These are phyloP conservation scores for Drosophila fuyamai DNA, from an alignment of 1,140 invertebrate genomes.

Conservation along the genomic window DNA sequence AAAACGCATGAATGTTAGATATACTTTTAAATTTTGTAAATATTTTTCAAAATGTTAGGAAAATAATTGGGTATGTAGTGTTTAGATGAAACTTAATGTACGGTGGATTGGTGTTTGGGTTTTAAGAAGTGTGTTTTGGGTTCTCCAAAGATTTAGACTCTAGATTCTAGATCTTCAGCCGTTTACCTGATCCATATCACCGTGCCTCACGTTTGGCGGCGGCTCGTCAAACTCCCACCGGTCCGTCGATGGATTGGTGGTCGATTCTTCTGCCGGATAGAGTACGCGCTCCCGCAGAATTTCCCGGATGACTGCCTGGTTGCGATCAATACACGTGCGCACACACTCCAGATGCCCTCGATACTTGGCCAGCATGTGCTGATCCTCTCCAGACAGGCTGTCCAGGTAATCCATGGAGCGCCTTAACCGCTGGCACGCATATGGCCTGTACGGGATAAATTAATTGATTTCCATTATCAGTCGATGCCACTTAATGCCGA, in stretches of 20 bases:
- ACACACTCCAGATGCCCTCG: constrained; percentile 90
- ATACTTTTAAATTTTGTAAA: too few species aligned
- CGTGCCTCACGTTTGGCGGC: constrained; percentile 76
- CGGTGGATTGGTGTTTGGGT: neutral
- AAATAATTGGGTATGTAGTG: neutral
- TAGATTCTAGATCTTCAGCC: too few species aligned
- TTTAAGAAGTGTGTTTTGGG: neutral
- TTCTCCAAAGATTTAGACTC: too few species aligned
- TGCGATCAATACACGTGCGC: constrained; percentile 92
- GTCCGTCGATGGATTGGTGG: constrained; percentile 4
- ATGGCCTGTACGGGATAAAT: constrained; percentile 84
- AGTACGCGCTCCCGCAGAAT: constrained; percentile 87
- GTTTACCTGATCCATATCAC: constrained; percentile 78
- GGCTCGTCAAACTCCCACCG: constrained; percentile 45
- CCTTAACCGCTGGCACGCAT: constrained; percentile 88
- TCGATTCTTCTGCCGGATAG: constrained; percentile 46
- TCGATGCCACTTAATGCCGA: constrained; percentile 9
- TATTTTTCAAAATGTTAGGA: neutral
- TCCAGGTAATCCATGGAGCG: constrained; percentile 91
- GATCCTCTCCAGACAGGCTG: constrained; percentile 90
- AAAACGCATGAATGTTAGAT: too few species aligned
- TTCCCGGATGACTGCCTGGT: constrained; percentile 92
- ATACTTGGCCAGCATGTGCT: constrained; percentile 91
- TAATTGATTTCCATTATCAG: constrained; percentile 44
- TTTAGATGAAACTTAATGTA: neutral